A percentile compares a stretch with the other conserved stretches of the same genome.
Conservation (phyloP, 1,140 invertebrate genomes). For the Vanessa atalanta region DNA sequence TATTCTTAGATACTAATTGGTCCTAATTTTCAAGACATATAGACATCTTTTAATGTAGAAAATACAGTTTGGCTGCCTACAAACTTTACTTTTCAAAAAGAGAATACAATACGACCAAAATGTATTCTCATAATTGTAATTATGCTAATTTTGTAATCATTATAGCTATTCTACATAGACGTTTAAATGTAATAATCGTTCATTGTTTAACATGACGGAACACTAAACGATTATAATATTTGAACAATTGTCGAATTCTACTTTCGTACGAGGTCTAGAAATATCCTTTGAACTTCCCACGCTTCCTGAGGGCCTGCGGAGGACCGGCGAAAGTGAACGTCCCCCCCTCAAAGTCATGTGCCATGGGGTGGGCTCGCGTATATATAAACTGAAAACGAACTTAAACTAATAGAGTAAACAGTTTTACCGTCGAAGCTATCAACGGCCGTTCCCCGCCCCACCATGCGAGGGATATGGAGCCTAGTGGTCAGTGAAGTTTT, state of each 20-base stretch:
- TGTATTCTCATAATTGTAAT: neutral
- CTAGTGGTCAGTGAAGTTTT: constrained; percentile 62
- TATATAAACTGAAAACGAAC: constrained; percentile 62
- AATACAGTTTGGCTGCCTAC: no score
- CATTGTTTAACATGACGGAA: neutral
- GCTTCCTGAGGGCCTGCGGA: constrained; percentile 32
- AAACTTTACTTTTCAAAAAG: no score
- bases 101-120: neutral
- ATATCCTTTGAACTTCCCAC: constrained; percentile 33
- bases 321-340: constrained; percentile 55
- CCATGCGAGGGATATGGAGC: constrained; percentile 72
- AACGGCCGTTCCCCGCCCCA: constrained; percentile 66
- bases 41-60: constrained; percentile 4
- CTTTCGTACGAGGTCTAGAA: constrained; percentile 18
- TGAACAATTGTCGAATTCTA: neutral
- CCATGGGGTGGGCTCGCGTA: constrained; percentile 53
- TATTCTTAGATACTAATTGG: constrained; percentile 12
- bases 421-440: constrained; percentile 60
- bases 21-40: constrained; percentile 12
- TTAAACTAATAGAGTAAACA: constrained; percentile 63
- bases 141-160: neutral
- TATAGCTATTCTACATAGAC: neutral
- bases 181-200: no score
- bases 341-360: constrained; percentile 45
- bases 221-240: neutral